Percentiles rank a stretch among this genome's conserved stretches.
These are phyloP conservation scores for Drosophila aff. DNA, from an alignment of 1,140 invertebrate species.

Conservation along the genomic window DNA sequence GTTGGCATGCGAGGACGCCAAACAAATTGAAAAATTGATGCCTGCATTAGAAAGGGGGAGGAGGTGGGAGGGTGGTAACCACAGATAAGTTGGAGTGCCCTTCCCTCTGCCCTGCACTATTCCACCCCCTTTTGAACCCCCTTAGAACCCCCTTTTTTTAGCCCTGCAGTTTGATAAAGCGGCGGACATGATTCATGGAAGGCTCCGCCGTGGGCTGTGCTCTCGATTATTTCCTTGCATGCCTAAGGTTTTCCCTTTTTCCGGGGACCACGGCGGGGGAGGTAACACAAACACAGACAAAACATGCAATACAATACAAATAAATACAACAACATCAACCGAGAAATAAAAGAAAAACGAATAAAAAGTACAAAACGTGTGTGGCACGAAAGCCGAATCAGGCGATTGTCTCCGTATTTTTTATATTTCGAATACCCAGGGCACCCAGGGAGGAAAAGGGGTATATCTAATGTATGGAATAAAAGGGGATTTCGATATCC, in stretches of 20 bases:
- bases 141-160: neutral
- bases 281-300: constrained; percentile 46
- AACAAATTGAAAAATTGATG: constrained; percentile 78
- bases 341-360: constrained; percentile 20
- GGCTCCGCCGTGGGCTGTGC: constrained; percentile 40
- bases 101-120: neutral
- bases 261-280: neutral
- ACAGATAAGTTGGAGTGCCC: constrained; percentile 45
- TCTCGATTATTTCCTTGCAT: constrained; percentile 73
- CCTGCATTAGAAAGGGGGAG: constrained; percentile 18
- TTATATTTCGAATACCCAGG: constrained; percentile 9
- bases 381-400: constrained; percentile 72
- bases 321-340: constrained; percentile 25
- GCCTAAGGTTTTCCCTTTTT: constrained; percentile 29
- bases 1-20: constrained; percentile 47
- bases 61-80: constrained; percentile 34
- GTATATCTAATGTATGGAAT: neutral
- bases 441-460: neutral
- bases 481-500: too few species aligned
- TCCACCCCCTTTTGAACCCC: neutral
- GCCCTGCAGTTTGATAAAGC: constrained; percentile 60
- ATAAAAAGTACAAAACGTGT: constrained; percentile 66
- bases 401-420: constrained; percentile 59
- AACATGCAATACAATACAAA: constrained; percentile 75
- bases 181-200: constrained; percentile 71